These are phyloP conservation scores for Copsychus sechellarum DNA, from an alignment of 2,113 vertebrate genomes.

Conservation along the genomic window DNA sequence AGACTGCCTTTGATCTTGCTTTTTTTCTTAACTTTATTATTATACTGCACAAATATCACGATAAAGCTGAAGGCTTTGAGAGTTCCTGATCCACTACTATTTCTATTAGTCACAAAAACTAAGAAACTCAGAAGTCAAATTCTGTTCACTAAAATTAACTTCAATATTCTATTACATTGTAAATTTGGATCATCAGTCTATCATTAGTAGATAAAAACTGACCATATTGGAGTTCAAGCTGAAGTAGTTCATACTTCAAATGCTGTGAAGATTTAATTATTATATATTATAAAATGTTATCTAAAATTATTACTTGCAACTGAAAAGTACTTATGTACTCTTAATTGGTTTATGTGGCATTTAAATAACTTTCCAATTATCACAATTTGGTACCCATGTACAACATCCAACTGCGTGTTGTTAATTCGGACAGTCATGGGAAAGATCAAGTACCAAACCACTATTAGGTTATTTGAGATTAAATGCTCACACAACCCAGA, in stretches of 20 bases:
- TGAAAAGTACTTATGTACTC: background rate
- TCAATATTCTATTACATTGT: background rate
- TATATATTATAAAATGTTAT: background rate
- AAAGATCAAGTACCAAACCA: background rate
- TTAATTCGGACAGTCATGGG: background rate
- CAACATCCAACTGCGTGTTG: background rate
- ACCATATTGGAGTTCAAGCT: background rate
- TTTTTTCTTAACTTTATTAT: background rate
- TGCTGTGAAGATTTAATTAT: background rate
- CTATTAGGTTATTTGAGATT: background rate
- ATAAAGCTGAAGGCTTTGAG: background rate
- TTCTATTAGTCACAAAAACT: background rate
- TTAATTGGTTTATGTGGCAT: background rate
- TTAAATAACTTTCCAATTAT: background rate
- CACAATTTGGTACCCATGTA: background rate
- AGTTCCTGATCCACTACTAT: background rate
- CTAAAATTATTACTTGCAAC: background rate
- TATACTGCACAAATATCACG: background rate
- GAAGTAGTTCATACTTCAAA: background rate
- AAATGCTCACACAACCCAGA: background rate
- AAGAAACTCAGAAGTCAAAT: background rate
- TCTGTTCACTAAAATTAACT: background rate
- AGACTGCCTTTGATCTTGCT: accelerated
- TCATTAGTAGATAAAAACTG: background rate
- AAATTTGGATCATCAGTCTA: background rate